Base-by-base conservation (phyloP, 2,888 invertebrate genomes). In the Gisinianus flammeolus region DNA sequence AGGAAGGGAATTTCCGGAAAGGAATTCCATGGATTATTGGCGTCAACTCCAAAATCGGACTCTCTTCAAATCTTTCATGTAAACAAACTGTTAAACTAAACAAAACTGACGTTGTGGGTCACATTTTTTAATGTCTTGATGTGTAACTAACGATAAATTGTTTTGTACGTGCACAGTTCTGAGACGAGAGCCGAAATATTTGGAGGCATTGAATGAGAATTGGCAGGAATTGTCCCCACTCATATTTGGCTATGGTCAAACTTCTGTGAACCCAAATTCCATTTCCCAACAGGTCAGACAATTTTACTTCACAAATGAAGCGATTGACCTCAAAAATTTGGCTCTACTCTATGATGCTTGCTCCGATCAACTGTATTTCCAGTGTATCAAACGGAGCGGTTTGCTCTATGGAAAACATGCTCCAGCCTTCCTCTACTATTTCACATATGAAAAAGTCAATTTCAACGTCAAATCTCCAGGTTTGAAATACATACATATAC, bases 371-470 rank as follows among this genome's bases (percentile, higher is more conserved):
- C 80, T 80, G 54, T 82, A 79, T 64, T 79, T 79, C 26, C 79
- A 80, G 33, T 83, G 83, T 67, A 81, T 56, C 5, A 77, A 76
- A 31, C 69, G 76, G 19, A 82, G 77, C 16, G 80, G 81, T 16
- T 52, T 82, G 0, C 72, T 79, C 2, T 79, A 81, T 56, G 79
- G 79, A 6, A 78, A 76, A 72, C 72, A 31, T 24, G 73, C 69
- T 31, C 81, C 81, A 16, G 83, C 80, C 16, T 77, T 76, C 26
- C 62, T 82, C 0, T 83, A 83, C 64, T 82, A 83, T 68, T 83
- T 81, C 24, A 81, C 81, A 0, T 79, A 82, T 30, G 72, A 73
- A 28, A 80, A 79, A 33, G 26, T 33, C 35, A 73, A 64, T 16
- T 35, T 33, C 26, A 10, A 35, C 3, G 62, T 62, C 22, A 12